A percentile compares a stretch with the other conserved stretches of the same genome.
phyloP scores from a whole-genome alignment of 2,888 invertebrate species.

The Dynastes maya region DNA sequence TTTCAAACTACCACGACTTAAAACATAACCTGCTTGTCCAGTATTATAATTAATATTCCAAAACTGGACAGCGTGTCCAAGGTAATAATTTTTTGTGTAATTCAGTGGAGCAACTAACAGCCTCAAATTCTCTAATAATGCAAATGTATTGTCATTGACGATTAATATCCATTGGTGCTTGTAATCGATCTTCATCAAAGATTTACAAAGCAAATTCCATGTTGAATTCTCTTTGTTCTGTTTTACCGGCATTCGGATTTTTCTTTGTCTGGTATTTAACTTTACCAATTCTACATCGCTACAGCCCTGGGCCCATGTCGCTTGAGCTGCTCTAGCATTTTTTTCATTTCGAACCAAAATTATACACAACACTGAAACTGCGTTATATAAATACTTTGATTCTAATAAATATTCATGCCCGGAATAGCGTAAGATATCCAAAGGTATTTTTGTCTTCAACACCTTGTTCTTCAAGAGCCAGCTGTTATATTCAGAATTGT shows the following conservation, averaged over 20 bases:
- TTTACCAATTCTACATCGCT: conserved; percentile 62
- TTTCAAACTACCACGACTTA: conserved; percentile 71
- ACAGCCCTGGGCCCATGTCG: conserved; percentile 68
- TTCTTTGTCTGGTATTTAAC: conserved; percentile 57
- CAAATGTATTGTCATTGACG: conserved; percentile 73
- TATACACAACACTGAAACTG: conserved; percentile 59
- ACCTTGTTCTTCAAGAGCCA: conserved; percentile 52
- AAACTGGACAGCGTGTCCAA: conserved; percentile 73
- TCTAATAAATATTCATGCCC: conserved; percentile 53
- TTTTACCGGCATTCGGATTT: conserved; percentile 60
- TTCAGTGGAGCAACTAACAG: conserved; percentile 71
- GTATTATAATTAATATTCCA: conserved; percentile 74
- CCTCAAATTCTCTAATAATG: conserved; percentile 74
- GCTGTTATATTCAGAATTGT: conserved; percentile 49
- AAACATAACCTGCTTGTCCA: conserved; percentile 73
- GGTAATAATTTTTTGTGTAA: conserved; percentile 70
- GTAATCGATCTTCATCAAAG: conserved; percentile 58
- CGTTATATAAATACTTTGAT: conserved; percentile 58
- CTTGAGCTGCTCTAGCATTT: conserved; percentile 58
- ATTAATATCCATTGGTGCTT: conserved; percentile 73
- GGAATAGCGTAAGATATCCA: conserved; percentile 54
- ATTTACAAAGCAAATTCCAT: conserved; percentile 65
- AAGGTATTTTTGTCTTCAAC: conserved; percentile 46
- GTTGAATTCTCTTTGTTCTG: conserved; percentile 62
- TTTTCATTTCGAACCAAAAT: conserved; percentile 58